Conservation (phyloP, 2,113 vertebrate genomes). For the Anguilla japonica region DNA sequence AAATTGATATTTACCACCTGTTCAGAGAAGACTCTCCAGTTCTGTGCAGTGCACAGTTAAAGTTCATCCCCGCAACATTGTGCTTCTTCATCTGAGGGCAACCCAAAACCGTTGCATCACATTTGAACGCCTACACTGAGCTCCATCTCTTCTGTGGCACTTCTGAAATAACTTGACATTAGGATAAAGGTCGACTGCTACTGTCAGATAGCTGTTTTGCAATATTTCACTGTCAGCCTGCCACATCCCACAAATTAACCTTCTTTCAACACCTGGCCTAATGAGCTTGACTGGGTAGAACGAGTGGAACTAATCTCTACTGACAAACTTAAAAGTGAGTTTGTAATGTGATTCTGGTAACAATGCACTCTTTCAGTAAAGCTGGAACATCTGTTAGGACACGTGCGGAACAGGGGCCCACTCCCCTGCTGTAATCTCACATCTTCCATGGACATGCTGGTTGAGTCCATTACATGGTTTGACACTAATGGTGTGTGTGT, state of each 20-base stretch:
- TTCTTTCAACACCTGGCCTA: slow-evolving; percentile 2
- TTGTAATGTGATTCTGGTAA: neutral
- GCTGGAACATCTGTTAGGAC: neutral
- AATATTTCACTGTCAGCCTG: slow-evolving; percentile 23
- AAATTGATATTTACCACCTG: no score
- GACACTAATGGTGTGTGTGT: neutral
- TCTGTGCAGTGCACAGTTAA: no score
- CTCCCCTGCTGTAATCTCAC: neutral
- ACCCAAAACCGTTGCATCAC: neutral
- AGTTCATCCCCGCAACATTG: no score
- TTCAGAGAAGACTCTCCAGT: no score
- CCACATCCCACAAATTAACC: neutral
- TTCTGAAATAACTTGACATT: neutral
- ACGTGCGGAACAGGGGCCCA: no score
- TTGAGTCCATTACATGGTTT: neutral
- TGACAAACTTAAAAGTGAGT: neutral
- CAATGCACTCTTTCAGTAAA: neutral
- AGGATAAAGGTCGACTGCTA: slow-evolving; percentile 1
- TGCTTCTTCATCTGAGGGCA: neutral
- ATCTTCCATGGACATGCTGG: neutral
- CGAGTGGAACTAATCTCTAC: neutral
- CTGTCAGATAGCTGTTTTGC: neutral
- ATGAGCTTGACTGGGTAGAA: slow-evolving; percentile 5
- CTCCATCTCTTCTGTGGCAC: neutral
- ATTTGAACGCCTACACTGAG: neutral